Base-by-base conservation (phyloP, 2,888 invertebrate species). In the Perdita meconis region DNA sequence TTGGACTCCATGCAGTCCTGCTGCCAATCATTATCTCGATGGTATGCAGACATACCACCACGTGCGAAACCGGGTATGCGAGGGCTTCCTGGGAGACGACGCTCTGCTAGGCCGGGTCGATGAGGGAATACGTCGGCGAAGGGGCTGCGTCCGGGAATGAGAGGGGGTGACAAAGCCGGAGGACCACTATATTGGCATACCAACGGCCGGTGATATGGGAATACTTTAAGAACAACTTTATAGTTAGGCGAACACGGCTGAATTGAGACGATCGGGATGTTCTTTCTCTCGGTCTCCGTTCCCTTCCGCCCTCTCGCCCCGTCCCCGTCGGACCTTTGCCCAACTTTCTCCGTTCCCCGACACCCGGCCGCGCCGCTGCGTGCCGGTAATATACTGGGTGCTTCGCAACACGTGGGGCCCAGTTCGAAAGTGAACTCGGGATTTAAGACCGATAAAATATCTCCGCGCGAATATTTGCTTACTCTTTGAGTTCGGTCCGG, bases 191-290 rank as follows among this genome's bases (percentile, higher is more conserved):
- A 92, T 91, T 92, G 92, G 90, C 92, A 92, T 92, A 92, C 92
- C 92, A 84, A 86, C 86, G 89, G 82, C 78, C 83, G 83, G 77
- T 88, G 89, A 91, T 90, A 91, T 91, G 90, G 90, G 90, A 91
- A 92, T 92, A 92, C 91, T 91, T 92, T 89, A 89, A 91, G 87
- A 87, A 87, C 89, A 88, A 90, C 90, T 90, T 90, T 90, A 90
- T 86, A 89, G 87, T 75, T 47, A 73, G 59, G 56, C 68, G 78
- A 16, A 77, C 75, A 81, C 81, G 67, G 63, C 66, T 78, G 81
- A 84, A 89, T 87, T 86, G 81, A 86, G 86, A 86, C 87, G 84
- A 76, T 67, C 68, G 51, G 26, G 64, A 59, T 40, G 44, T 57
- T 50, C 51, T 10, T 44, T 65, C 66, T 26, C 34, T 24, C 61